Base-by-base conservation (phyloP, 92 coral and sea anemone genomes). In the Epizoanthus fatuus region DNA sequence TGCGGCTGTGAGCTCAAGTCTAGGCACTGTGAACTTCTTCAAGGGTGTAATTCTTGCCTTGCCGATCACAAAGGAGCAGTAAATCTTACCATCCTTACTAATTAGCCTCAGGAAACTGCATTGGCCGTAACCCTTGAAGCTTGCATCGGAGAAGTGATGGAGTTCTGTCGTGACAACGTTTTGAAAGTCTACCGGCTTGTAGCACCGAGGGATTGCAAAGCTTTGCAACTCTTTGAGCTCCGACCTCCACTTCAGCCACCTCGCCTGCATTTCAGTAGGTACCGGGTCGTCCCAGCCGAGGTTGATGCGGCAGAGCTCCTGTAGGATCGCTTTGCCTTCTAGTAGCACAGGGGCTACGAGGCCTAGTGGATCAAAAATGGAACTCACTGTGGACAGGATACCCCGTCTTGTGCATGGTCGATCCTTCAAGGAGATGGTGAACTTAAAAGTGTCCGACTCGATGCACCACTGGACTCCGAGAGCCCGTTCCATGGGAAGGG, bases 401-500 rank as follows among this genome's bases (percentile, higher is more conserved):
- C 25, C 25, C 25, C 25, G 25, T 22, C 25, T 22, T 22, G 25
- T 22, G 25, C 25, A 22, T 22, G 25, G 25, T 22, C 25, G 25
- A 22, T 22, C 25, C 25, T 22, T 22, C 25, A 22, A 22, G 25
- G 25, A 22, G 25, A 22, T 22, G 25, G 25, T 22, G 25, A 22
- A 22, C 25, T 22, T 22, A 22, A 22, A 22, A 22, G 25, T 22
- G 25, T 22, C 25, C 25, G 25, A 22, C 25, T 22, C 25, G 25
- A 22, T 22, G 25, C 25, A 22, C 25, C 25, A 22, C 25, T 22
- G 25, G 25, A 22, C 25, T 22, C 25, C 25, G 25, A 22, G 38
- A 1, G 92, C 65, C 51, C 86, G 56, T 67, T 77, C 89, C 25
- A 89, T 20, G 38, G 92, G 92, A 8, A 84, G 75, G 9, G 51